Base-by-base conservation (phyloP, 2,113 vertebrate species). In the Epinephelus cyanopodus region DNA sequence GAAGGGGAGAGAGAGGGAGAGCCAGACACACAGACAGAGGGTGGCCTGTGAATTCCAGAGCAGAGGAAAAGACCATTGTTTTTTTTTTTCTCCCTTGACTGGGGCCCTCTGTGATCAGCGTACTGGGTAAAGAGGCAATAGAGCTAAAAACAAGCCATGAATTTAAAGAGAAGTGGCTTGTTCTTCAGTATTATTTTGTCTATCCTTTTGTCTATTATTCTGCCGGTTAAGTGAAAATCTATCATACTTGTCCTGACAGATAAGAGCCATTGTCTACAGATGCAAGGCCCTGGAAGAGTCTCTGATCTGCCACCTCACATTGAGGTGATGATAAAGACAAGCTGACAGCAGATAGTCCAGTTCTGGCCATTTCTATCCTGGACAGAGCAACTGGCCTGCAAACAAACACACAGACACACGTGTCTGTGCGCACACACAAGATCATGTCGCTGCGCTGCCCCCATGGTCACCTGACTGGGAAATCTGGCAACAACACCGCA, bases 21-120 rank as follows among this genome's bases (percentile, higher is more conserved):
- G 70, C 2, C 74, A 80, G 80, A 81, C 71, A 76, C 37, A 74
- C 77, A 87, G 83, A 82, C 77, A 75, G 84, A 79, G 78, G 76
- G 81, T 77, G 84, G 85, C 84, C 83, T 82, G 79, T 82, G 86
- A 89, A 91, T 90, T 92, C 86, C 89, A 87, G 57, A 79, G 87
- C 75, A 84, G 81, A 89, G 79, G 85, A 90, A 89, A 86, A 75
- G 75, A 88, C 78, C 83, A 86, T 90, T 89, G 84, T 87, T 66
- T 65, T 82, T 25, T 75, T 70, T 27, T 39, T 21, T 15, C 23
- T 15, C 68, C 67, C 74, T 81, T 56, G 74, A 82, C 80, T 77
- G 73, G 56, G 79, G 81, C 69, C 79, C 58, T 88, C 33, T 83
- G 69, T 85, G 66, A 82, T 82, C 85, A 62, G 53, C 4, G 11